These are phyloP conservation scores for Piscicola geometra DNA, from an alignment of 2,888 invertebrate genomes.

Conservation along the genomic window DNA sequence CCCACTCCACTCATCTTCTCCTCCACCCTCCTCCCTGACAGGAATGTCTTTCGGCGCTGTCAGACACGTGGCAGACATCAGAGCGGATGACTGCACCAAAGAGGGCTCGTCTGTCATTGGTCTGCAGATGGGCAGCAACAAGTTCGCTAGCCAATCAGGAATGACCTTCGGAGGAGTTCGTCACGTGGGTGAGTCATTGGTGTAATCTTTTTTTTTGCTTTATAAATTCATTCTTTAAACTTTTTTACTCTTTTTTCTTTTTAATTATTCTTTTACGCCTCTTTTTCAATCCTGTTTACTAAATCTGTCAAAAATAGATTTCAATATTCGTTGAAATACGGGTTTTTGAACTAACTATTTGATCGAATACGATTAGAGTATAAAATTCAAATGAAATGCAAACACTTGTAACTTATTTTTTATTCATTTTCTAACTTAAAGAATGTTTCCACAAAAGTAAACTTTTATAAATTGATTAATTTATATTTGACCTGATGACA, in stretches of 20 bases:
- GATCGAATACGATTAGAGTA: too few species aligned
- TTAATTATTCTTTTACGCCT: not conserved
- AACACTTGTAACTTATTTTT: too few species aligned
- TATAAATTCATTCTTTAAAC: not conserved
- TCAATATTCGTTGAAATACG: too few species aligned
- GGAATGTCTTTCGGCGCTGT: conserved; percentile 32
- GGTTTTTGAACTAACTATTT: too few species aligned
- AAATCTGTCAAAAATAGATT: too few species aligned
- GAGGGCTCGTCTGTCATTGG: conserved; percentile 35
- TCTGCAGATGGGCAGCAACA: conserved; percentile 35
- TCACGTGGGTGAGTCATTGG: conserved; percentile 32
- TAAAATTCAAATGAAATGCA: too few species aligned
- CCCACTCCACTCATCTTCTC: too few species aligned
- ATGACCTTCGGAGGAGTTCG: conserved; percentile 33
- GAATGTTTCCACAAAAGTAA: too few species aligned
- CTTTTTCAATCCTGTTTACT: too few species aligned
- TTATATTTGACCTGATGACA: too few species aligned
- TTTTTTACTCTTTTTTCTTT: not conserved
- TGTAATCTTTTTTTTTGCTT: not conserved
- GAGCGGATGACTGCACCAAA: conserved; percentile 31
- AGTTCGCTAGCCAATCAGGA: conserved; percentile 33
- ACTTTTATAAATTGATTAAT: too few species aligned
- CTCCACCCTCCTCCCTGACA: not conserved
- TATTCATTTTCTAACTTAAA: too few species aligned
- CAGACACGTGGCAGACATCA: conserved; percentile 31